Conservation (phyloP, 2,113 vertebrate species). For the Equus quagga region DNA sequence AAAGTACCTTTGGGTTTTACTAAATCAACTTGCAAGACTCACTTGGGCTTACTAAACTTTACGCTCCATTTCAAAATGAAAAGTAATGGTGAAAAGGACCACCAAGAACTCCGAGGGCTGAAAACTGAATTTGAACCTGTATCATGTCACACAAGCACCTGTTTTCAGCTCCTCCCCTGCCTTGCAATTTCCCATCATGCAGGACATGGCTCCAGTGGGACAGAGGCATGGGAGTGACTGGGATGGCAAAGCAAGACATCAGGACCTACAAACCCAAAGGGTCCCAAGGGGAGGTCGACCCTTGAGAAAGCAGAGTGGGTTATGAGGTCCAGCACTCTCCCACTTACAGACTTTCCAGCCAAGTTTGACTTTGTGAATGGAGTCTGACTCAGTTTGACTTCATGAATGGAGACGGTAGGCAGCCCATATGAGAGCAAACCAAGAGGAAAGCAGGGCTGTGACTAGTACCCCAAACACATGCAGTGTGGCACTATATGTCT, state of each 20-base stretch:
- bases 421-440: neutral
- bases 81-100: neutral
- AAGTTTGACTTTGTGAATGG: neutral
- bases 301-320: neutral
- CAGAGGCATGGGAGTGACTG: neutral
- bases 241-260: neutral
- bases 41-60: neutral
- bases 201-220: neutral
- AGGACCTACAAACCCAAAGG: neutral
- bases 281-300: too few species aligned
- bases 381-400: neutral
- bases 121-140: neutral
- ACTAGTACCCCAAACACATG: neutral
- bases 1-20: neutral
- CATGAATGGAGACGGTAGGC: neutral
- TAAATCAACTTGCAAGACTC: neutral
- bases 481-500: neutral
- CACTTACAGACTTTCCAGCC: neutral
- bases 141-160: neutral
- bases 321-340: neutral
- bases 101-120: neutral
- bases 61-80: conserved; percentile 11
- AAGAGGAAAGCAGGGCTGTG: neutral
- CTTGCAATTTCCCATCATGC: neutral
- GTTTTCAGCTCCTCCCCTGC: neutral